Percentiles rank a stretch among this genome's conserved stretches.
phyloP scores from a whole-genome alignment of 2,113 vertebrate genomes.

The Arvicanthis niloticus region DNA sequence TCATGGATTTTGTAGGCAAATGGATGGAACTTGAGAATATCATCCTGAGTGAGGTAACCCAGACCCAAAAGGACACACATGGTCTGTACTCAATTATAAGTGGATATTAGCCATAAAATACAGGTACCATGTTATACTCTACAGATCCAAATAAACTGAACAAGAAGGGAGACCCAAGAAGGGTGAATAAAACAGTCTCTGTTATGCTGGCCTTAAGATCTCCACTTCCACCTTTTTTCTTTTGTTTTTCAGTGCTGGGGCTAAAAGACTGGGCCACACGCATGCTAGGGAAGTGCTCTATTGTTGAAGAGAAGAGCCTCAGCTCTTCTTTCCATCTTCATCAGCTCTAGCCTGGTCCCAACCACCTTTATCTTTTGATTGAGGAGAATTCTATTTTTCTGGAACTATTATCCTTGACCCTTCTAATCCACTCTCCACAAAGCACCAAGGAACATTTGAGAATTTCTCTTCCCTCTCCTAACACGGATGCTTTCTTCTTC shows the following conservation, averaged over 20 bases:
- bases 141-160: too few relatives aligned
- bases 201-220: neutral
- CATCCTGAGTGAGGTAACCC: too few relatives aligned
- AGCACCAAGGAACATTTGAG: neutral
- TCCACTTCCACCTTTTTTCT: too few relatives aligned
- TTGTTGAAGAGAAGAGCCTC: too few relatives aligned
- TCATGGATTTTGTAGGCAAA: too few relatives aligned
- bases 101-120: too few relatives aligned
- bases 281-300: neutral
- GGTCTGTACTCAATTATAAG: too few relatives aligned
- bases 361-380: neutral
- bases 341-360: neutral
- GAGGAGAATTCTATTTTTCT: neutral
- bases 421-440: conserved; percentile 8
- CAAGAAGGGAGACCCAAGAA: too few relatives aligned
- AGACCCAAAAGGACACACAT: too few relatives aligned
- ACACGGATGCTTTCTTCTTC: neutral
- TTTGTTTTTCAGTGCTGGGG: neutral
- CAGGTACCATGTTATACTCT: too few relatives aligned
- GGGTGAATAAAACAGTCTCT: too few relatives aligned
- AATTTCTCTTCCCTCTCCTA: conserved; percentile 20
- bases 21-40: too few relatives aligned
- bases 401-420: neutral
- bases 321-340: neutral
- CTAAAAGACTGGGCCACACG: neutral